These are phyloP conservation scores for Thalpophila matura DNA, from an alignment of 2,888 invertebrate genomes.

Conservation along the genomic window DNA sequence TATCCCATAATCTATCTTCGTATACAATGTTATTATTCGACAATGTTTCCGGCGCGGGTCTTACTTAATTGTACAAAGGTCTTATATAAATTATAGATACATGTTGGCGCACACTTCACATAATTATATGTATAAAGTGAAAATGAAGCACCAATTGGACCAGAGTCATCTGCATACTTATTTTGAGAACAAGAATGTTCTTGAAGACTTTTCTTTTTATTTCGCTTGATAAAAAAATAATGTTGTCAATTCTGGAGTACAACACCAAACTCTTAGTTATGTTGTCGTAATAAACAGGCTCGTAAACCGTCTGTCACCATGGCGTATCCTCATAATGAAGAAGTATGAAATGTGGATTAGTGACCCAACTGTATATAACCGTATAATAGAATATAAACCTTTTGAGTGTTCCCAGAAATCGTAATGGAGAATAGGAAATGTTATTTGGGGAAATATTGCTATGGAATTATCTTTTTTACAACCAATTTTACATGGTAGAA, in stretches of 20 bases:
- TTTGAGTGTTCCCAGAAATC: conserved; percentile 34
- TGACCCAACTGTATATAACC: conserved; percentile 48
- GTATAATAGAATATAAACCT: conserved; percentile 53
- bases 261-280: conserved; percentile 62
- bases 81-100: background rate
- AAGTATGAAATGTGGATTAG: conserved; percentile 74
- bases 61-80: background rate
- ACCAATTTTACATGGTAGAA: background rate
- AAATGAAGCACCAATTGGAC: no score
- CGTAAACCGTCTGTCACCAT: conserved; percentile 72
- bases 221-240: conserved; percentile 46
- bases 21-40: background rate
- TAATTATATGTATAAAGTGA: no score
- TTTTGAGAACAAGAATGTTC: background rate
- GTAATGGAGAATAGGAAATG: conserved; percentile 21
- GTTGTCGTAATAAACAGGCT: conserved; percentile 69
- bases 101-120: no score
- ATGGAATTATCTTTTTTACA: conserved; percentile 11
- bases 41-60: conserved; percentile 1
- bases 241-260: conserved; percentile 69
- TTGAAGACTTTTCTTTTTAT: conserved; percentile 41
- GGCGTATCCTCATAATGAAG: conserved; percentile 70
- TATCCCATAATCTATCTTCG: conserved; percentile 15
- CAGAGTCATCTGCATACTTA: background rate
- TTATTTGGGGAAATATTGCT: conserved; percentile 18